Evolutionary conservation across 2,888 invertebrate genomes (phyloP).

Genomic region (Lobophora halterata): DNA sequence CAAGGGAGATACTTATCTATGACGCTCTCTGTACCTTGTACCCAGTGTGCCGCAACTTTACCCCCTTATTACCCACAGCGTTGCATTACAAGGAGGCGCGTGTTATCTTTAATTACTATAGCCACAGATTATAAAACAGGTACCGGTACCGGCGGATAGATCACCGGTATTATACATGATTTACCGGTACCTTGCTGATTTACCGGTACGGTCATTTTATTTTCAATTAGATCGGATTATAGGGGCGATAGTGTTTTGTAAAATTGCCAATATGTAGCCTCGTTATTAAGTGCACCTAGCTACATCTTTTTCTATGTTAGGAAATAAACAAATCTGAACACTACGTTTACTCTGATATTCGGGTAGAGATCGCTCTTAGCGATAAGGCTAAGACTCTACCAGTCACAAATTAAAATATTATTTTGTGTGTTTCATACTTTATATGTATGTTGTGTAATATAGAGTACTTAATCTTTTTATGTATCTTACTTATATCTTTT

Average conservation of each 20-base stretch:
- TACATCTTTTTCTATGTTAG: no score
- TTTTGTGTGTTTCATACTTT: no score
- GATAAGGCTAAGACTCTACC: no score
- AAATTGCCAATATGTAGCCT: conserved; percentile 2
- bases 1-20: no score
- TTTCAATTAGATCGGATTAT: conserved; percentile 24
- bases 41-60: conserved; percentile 2
- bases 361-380: no score
- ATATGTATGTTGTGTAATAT: no score
- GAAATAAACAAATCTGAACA: no score
- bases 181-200: conserved; percentile 17
- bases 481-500: no score
- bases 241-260: conserved; percentile 8
- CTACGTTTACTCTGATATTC: no score
- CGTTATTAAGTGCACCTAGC: neutral
- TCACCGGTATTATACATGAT: conserved; percentile 21
- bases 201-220: conserved; percentile 21
- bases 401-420: no score
- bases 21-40: neutral
- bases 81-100: conserved; percentile 21
- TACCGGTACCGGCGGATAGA: conserved; percentile 9
- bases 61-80: conserved; percentile 15
- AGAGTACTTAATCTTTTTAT: no score
- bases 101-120: conserved; percentile 26
- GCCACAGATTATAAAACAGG: conserved; percentile 12